Evolutionary conservation across 2,888 invertebrate genomes (phyloP).

Genomic region (Drosophila mimetica): DNA sequence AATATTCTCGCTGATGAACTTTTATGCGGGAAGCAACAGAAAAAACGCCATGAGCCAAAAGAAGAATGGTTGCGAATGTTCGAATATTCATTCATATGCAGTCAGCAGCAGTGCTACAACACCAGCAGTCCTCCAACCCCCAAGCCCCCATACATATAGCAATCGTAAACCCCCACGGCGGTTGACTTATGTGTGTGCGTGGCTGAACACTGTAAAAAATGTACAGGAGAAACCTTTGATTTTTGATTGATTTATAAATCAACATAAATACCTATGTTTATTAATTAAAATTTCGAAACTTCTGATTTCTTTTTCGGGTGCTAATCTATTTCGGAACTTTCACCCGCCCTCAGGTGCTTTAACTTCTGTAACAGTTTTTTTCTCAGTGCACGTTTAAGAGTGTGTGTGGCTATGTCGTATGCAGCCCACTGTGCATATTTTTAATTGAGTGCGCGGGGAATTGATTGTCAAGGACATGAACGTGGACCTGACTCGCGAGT

Average conservation of each 20-base stretch:
- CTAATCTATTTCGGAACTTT: too few species aligned
- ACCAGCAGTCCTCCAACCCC: slow-evolving; percentile 10
- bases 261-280: too few species aligned
- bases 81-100: slow-evolving; percentile 78
- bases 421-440: slow-evolving; percentile 74
- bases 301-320: too few species aligned
- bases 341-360: too few species aligned
- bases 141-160: slow-evolving; percentile 3
- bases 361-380: too few species aligned
- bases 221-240: not conserved
- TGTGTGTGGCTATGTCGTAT: slow-evolving; percentile 39
- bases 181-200: slow-evolving; percentile 60
- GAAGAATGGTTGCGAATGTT: slow-evolving; percentile 55
- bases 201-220: slow-evolving; percentile 6
- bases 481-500: slow-evolving; percentile 62
- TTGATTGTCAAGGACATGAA: slow-evolving; percentile 78
- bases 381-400: slow-evolving; percentile 12
- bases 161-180: slow-evolving; percentile 63
- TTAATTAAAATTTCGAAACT: too few species aligned
- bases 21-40: slow-evolving; percentile 59
- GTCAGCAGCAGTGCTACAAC: slow-evolving; percentile 57
- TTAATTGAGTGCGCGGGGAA: slow-evolving; percentile 79
- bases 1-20: slow-evolving; percentile 77
- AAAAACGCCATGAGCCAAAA: slow-evolving; percentile 42
- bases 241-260: not conserved